phyloP scores from a whole-genome alignment of 2,888 invertebrate genomes.

The Trachelus troglodyta region DNA sequence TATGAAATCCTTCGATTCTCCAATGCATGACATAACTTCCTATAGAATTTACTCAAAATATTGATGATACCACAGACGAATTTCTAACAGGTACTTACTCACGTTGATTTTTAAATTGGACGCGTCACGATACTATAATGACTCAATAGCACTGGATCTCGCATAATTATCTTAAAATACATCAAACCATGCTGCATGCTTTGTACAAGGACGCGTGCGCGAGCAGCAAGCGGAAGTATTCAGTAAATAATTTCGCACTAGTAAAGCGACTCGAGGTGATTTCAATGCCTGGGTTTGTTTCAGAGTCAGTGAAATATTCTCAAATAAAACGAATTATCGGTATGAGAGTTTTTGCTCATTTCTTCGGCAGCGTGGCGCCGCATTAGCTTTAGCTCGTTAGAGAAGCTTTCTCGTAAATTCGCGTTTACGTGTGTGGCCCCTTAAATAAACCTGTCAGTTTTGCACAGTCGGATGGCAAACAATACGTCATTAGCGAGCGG shows the following conservation, averaged over 20 bases:
- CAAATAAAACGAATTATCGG: neutral
- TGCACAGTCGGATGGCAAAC: slow-evolving; percentile 31
- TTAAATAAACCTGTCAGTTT: slow-evolving; percentile 38
- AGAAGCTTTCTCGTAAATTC: slow-evolving; percentile 24
- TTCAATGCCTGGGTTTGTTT: neutral
- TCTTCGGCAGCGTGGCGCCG: neutral
- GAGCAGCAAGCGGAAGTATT: neutral
- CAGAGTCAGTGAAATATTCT: neutral
- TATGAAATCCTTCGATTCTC: slow-evolving; percentile 32
- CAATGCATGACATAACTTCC: slow-evolving; percentile 13
- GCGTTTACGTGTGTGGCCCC: slow-evolving; percentile 4
- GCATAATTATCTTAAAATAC: neutral
- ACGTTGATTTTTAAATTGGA: neutral
- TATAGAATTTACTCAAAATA: neutral
- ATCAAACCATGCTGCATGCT: neutral
- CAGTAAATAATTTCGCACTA: neutral
- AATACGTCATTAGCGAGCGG: slow-evolving; percentile 37
- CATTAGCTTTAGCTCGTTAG: slow-evolving; percentile 19
- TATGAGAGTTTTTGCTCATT: neutral
- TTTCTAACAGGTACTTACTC: neutral
- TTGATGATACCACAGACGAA: neutral
- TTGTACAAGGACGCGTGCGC: neutral
- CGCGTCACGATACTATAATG: neutral
- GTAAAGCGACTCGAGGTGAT: neutral
- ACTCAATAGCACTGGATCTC: neutral